A percentile compares a stretch with the other conserved stretches of the same genome.
phyloP scores from a whole-genome alignment of 2,113 vertebrate genomes.

The Acrocephalus kingi region DNA sequence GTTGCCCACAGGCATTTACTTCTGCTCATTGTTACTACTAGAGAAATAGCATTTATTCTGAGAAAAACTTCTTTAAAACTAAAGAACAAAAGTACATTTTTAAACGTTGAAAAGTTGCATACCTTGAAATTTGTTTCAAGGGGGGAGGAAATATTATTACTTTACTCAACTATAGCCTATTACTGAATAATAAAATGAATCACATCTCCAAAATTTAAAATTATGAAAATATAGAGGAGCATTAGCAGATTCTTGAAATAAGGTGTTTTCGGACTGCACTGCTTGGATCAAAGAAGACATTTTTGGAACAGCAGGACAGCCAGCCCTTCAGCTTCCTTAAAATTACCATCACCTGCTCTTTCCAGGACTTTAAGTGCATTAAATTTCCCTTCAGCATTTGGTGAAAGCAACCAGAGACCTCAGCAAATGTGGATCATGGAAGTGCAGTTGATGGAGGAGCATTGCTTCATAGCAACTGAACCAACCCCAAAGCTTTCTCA shows the following conservation, averaged over 20 bases:
- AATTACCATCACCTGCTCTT: background rate
- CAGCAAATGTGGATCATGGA: background rate
- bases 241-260: background rate
- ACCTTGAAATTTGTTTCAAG: background rate
- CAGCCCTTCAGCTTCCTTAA: background rate
- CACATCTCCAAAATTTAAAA: background rate
- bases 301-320: background rate
- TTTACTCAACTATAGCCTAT: rapidly evolving
- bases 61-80: background rate
- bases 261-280: background rate
- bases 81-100: background rate
- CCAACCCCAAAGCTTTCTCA: background rate
- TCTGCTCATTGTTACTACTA: background rate
- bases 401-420: background rate
- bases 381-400: background rate
- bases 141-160: background rate
- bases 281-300: background rate
- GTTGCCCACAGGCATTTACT: background rate
- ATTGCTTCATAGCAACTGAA: background rate
- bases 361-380: background rate
- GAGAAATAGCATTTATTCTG: background rate
- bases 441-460: rapidly evolving
- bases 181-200: background rate
- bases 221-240: background rate
- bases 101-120: background rate